Evolutionary conservation across 2,888 invertebrate genomes (phyloP), one percentile per base, ranked within the genome.

Genomic region (Cantharis rustica): DNA sequence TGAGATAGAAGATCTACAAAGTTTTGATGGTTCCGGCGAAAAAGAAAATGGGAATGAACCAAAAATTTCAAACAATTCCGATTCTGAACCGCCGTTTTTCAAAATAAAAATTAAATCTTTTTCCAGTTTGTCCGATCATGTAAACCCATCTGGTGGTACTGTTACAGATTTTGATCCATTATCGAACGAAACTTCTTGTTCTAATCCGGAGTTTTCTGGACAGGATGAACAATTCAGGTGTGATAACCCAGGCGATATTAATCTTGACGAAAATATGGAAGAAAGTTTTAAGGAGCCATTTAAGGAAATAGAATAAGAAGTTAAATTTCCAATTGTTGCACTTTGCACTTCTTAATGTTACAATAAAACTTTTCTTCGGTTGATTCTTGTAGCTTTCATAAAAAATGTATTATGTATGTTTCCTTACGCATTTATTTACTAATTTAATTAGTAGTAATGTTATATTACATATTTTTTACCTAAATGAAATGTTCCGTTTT

Each of bases 41-140:
- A 47, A 47, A 47, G 47, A 47, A 47, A 47, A 47, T 7, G 47
- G 3, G 74, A 86, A 87, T n/a, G 64, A 64, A 17, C 2, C n/a
- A 1, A 16, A 16, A 71, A 61, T 20, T 61, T 17, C 61, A 13
- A 27, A 61, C 31, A 61, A 71, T 17, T 61, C 27, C n/a, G 20
- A 66, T 23, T 17, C 64, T 20, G 23, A 66, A n/a, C 10, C 17
- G 1, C 64, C 17, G n/a, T 66, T 66, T 27, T 77, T 71, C 27
- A 75, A 72, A 70, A 77, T 77, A 23, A 77, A 75, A 68, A 75
- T 77, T 26, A 77, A 77, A 77, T 64, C 69, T n/a, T 72, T 77
- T 7, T 75, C 77, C 9, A 77, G 75, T 47, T 26, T 77, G 5
- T 72, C 77, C 3, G 74, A 74, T 16, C 68, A 71, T 47, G 47